Evolutionary conservation across 2,888 invertebrate species (phyloP).

Genomic region (Rhingia rostrata): DNA sequence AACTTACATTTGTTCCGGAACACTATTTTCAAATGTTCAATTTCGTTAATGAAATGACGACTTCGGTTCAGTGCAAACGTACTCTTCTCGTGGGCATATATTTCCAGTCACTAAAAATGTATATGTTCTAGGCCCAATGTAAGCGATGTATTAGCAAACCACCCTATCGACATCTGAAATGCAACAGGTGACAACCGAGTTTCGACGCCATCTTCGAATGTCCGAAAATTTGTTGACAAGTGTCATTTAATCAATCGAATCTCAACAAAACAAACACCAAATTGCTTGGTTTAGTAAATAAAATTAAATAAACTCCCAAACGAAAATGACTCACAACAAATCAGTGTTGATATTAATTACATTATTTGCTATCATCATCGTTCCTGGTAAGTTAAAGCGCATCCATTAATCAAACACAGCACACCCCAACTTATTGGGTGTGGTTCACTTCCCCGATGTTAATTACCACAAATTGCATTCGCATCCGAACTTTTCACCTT

Average conservation of each 20-base stretch:
- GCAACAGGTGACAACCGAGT: background rate
- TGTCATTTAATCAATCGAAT: conserved; percentile 49
- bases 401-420: background rate
- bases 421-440: conserved; percentile 43
- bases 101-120: too few species aligned
- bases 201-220: conserved; percentile 3
- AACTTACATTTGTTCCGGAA: too few species aligned
- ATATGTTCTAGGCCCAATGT: background rate
- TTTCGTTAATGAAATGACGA: too few species aligned
- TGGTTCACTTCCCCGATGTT: conserved; percentile 38
- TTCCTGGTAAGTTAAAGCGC: conserved; percentile 43
- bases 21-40: too few species aligned
- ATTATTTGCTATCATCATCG: conserved; percentile 32
- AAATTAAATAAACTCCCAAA: background rate
- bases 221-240: conserved; percentile 36
- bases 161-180: conserved; percentile 18
- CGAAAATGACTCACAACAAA: conserved; percentile 58
- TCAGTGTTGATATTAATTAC: conserved; percentile 32
- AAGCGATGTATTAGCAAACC: background rate
- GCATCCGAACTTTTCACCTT: conserved; percentile 43
- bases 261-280: conserved; percentile 62
- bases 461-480: conserved; percentile 27
- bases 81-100: too few species aligned
- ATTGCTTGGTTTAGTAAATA: conserved; percentile 53
- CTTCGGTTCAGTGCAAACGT: too few species aligned